These are phyloP conservation scores for Phenganax subtilis DNA, from an alignment of 92 coral and sea anemone genomes.

Conservation along the genomic window DNA sequence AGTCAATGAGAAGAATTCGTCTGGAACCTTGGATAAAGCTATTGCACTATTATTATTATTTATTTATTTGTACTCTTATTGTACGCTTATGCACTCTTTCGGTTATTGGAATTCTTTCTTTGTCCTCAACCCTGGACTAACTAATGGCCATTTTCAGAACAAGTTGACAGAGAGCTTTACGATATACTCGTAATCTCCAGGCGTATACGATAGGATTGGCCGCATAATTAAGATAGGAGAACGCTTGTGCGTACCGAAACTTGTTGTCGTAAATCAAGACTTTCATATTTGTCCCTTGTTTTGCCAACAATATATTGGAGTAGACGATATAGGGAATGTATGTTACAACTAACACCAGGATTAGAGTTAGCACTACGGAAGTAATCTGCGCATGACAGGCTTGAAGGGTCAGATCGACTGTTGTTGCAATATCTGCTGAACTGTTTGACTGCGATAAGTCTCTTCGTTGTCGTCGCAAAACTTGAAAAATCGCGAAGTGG, in stretches of 20 bases:
- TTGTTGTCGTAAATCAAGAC: neutral
- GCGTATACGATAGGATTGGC: conserved; percentile 18
- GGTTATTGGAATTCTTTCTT: neutral
- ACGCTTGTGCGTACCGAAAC: neutral
- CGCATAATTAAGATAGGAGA: conserved; percentile 11
- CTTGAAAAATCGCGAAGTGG: neutral
- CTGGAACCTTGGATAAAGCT: too few relatives aligned
- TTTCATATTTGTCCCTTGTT: neutral
- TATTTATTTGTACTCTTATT: too few relatives aligned
- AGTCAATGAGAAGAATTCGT: too few relatives aligned
- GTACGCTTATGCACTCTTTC: neutral
- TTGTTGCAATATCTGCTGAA: conserved; percentile 6
- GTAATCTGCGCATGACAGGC: conserved; percentile 21
- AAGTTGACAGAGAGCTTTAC: conserved; percentile 17
- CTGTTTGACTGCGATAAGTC: neutral
- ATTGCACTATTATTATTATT: too few relatives aligned
- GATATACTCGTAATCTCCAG: conserved; percentile 20
- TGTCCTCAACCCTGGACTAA: neutral
- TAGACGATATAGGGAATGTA: conserved; percentile 3
- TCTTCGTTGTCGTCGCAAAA: conserved; percentile 10
- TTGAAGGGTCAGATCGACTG: conserved; percentile 7
- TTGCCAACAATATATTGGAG: conserved; percentile 11
- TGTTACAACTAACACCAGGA: conserved; percentile 1
- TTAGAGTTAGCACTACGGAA: conserved; percentile 9
- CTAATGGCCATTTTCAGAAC: neutral